Evolutionary conservation across 2,113 vertebrate genomes (phyloP).

Genomic region (Odontesthes bonariensis): DNA sequence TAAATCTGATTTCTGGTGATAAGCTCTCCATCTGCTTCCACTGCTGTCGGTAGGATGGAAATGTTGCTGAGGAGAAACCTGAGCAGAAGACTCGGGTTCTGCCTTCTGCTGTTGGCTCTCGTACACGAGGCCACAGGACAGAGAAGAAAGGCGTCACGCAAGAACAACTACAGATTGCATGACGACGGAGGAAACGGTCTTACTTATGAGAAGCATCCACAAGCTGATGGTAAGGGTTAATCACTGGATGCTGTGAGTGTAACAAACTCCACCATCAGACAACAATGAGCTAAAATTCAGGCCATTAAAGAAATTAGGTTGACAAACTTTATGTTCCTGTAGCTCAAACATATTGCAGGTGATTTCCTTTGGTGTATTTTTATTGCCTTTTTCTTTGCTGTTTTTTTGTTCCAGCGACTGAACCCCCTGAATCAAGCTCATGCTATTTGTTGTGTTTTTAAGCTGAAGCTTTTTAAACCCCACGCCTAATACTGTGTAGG

Average conservation of each 20-base stretch:
- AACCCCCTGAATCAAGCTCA: background rate
- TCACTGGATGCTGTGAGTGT: conserved; percentile 1
- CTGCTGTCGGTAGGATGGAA: conserved; percentile 36
- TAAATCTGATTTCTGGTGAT: background rate
- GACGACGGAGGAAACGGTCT: conserved; percentile 79
- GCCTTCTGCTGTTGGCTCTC: conserved; percentile 78
- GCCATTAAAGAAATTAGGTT: too few species aligned
- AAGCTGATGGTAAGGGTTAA: conserved; percentile 15
- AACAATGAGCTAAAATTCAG: too few species aligned
- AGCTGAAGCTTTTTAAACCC: background rate
- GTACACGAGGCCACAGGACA: conserved; percentile 73
- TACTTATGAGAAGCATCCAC: conserved; percentile 35
- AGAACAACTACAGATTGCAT: conserved; percentile 67
- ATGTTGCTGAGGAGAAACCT: conserved; percentile 76
- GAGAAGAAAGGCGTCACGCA: conserved; percentile 75
- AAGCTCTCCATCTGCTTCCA: background rate
- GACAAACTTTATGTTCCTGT: too few species aligned
- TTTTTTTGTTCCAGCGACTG: background rate
- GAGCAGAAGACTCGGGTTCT: conserved; percentile 76
- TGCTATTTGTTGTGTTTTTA: background rate
- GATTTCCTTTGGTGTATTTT: background rate
- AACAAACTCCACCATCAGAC: background rate
- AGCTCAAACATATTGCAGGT: background rate
- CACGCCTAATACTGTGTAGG: background rate
- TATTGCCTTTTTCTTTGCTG: background rate